Evolutionary conservation across 2,797 vertebrate species (phyloP).

Genomic region (Mareca strepera): DNA sequence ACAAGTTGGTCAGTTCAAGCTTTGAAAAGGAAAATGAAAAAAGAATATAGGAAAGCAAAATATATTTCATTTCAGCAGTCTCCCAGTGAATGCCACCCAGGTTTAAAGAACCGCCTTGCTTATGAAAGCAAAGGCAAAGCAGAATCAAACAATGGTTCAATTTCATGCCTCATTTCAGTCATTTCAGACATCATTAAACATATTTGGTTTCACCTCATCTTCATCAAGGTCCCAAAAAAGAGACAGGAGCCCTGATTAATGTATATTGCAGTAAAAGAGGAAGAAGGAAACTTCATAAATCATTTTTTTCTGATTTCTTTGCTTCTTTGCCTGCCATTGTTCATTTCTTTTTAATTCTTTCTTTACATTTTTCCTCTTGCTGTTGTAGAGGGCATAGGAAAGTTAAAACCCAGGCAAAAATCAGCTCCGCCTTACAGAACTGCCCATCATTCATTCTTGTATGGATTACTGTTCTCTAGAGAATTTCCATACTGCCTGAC

Average conservation of each 20-base stretch:
- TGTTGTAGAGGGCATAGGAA: background rate
- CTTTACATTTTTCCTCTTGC: background rate
- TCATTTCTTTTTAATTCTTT: background rate
- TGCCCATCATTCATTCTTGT: background rate
- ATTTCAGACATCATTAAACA: slow-evolving; percentile 51
- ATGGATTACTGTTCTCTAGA: background rate
- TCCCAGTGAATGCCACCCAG: background rate
- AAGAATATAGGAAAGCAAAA: background rate
- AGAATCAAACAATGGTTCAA: slow-evolving; percentile 46
- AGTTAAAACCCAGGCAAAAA: background rate
- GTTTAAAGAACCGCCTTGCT: slow-evolving; percentile 9
- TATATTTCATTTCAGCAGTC: background rate
- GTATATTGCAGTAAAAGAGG: background rate
- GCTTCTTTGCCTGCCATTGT: background rate
- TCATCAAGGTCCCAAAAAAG: slow-evolving; percentile 3
- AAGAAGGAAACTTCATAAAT: background rate
- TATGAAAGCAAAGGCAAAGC: slow-evolving; percentile 36
- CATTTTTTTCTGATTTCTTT: background rate
- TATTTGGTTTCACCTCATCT: slow-evolving; percentile 50
- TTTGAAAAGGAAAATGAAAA: background rate
- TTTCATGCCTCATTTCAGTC: slow-evolving; percentile 65
- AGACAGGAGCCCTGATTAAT: slow-evolving; percentile 11
- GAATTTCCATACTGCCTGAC: background rate
- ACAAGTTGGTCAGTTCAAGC: background rate
- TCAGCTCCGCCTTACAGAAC: background rate